phyloP scores from a whole-genome alignment of 2,888 invertebrate species.

The Romanomermis culicivorax region DNA sequence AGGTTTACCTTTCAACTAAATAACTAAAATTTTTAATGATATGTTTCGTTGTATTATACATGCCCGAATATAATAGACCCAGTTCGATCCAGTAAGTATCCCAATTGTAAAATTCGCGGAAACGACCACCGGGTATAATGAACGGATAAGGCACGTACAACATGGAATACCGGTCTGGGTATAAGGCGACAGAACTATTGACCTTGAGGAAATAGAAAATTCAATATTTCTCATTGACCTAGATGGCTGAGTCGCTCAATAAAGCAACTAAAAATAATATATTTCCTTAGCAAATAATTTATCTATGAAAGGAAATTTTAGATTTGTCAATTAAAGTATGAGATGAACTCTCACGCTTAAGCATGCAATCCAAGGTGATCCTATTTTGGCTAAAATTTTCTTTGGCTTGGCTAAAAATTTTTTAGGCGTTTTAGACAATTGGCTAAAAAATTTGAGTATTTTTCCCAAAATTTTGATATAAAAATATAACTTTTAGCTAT shows the following conservation, averaged over 20 bases:
- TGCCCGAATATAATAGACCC: conserved; percentile 63
- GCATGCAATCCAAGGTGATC: too few relatives aligned
- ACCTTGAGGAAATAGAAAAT: conserved; percentile 16
- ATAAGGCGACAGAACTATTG: conserved; percentile 17
- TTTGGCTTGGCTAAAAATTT: too few relatives aligned
- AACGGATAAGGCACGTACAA: conserved; percentile 54
- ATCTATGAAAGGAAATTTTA: too few relatives aligned
- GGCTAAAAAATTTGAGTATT: too few relatives aligned
- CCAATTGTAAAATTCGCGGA: conserved; percentile 57
- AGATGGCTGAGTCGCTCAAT: neutral
- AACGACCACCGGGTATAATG: conserved; percentile 50
- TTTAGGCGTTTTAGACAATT: too few relatives aligned
- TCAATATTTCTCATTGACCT: neutral
- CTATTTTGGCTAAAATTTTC: too few relatives aligned
- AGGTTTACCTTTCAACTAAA: conserved; percentile 51
- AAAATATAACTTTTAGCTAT: too few relatives aligned
- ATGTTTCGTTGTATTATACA: conserved; percentile 51
- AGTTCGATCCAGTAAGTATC: conserved; percentile 76
- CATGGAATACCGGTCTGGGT: conserved; percentile 46
- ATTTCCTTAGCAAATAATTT: too few relatives aligned
- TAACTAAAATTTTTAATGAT: conserved; percentile 67
- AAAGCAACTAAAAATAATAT: neutral
- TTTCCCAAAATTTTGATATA: too few relatives aligned
- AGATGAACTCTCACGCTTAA: too few relatives aligned
- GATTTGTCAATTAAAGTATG: neutral